phyloP scores from a whole-genome alignment of 2,113 vertebrate genomes.

The Prolemur simus region DNA sequence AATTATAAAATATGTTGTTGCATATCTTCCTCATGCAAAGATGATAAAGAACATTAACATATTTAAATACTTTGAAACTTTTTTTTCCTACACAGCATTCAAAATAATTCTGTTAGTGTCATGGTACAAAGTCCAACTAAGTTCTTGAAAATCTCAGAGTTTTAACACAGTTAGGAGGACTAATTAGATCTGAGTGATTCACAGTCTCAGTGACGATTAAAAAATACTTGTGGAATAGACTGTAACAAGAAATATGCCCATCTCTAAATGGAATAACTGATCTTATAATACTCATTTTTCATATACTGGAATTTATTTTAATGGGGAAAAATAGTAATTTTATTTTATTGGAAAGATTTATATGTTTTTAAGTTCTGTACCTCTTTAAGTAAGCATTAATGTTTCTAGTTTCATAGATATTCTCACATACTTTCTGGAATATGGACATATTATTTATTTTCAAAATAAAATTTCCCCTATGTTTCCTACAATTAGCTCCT shows the following conservation, averaged over 20 bases:
- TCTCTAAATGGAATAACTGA: background rate
- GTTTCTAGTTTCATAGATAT: background rate
- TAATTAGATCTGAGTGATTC: background rate
- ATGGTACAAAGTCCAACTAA: background rate
- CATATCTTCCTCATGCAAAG: background rate
- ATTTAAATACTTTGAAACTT: background rate
- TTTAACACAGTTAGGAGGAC: background rate
- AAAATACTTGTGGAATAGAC: background rate
- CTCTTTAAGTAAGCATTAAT: background rate
- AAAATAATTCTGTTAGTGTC: background rate
- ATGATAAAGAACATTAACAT: background rate
- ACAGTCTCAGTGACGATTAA: background rate
- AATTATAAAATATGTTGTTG: background rate
- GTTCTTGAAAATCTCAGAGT: background rate
- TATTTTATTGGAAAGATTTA: background rate
- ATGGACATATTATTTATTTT: background rate
- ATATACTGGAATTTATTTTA: slow-evolving; percentile 24
- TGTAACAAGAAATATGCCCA: slow-evolving; percentile 4
- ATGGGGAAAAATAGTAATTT: background rate
- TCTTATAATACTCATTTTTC: background rate
- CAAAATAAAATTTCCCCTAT: background rate
- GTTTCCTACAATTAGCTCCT: background rate
- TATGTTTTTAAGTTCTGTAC: background rate
- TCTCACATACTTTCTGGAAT: background rate
- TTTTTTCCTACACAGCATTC: background rate